Evolutionary conservation across 2,113 vertebrate species (phyloP).

Genomic region (Scalopus aquaticus): DNA sequence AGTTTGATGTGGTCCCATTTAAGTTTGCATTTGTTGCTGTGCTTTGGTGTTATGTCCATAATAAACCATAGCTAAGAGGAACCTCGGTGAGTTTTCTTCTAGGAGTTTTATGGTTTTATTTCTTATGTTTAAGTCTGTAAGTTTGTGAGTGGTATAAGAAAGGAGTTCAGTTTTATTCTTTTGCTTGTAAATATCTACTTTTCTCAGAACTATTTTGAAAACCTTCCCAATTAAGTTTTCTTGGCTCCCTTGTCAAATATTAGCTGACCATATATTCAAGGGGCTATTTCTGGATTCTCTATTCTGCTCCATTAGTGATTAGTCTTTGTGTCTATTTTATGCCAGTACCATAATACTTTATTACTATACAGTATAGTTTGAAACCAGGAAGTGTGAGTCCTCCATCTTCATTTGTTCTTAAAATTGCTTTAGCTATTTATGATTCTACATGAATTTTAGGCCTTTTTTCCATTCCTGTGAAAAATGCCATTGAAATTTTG

Average conservation of each 20-base stretch:
- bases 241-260: not conserved
- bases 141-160: not conserved
- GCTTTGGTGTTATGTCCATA: not conserved
- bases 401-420: not conserved
- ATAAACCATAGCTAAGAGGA: not conserved
- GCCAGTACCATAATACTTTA: not conserved
- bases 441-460: not conserved
- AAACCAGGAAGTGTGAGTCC: not conserved
- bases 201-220: not conserved
- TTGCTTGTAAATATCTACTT: not conserved
- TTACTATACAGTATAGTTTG: not conserved
- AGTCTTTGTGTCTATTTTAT: not conserved
- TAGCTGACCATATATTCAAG: not conserved
- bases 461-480: not conserved
- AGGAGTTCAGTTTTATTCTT: not conserved
- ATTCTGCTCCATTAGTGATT: not conserved
- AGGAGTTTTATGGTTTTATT: not conserved
- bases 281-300: not conserved
- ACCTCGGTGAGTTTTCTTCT: not conserved
- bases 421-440: not conserved
- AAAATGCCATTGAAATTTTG: not conserved
- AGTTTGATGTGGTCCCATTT: not conserved
- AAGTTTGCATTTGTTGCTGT: not conserved
- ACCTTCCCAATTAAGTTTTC: not conserved
- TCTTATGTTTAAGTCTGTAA: not conserved